Evolutionary conservation across 2,888 invertebrate species (phyloP), one percentile per base, ranked within the genome.

Genomic region (Luperina nickerlii): DNA sequence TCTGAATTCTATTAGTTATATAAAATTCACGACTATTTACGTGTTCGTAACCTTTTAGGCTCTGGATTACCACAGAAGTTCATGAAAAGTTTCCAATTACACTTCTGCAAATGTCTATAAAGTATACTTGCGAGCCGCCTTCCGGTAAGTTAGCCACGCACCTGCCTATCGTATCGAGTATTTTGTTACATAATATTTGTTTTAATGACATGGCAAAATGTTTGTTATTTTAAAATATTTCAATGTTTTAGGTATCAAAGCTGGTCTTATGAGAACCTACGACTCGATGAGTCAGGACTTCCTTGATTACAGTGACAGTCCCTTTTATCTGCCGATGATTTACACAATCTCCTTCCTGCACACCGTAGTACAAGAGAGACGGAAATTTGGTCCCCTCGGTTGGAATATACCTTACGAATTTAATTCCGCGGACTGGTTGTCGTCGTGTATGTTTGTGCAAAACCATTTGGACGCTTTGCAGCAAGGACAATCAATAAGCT

Each of bases 331-430:
- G 88, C 98, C 99, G 0, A 93, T 99, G 87, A 97, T 99, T 77
- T 99, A 98, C 94, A 98, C 98, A 0, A 98, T 99, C 68, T 99
- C 99, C 0, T 99, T 98, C 94, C 94, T 99, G 68, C 99, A 99
- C 91, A 98, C 98, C 0, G 98, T 98, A 0, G 98, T 99, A 7
- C 99, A 98, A 93, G 98, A 98, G 93, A 97, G 98, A 82, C 96
- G 98, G 73, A 98, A 98, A 93, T 98, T 98, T 93, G 99, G 99
- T 0, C 98, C 99, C 0, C 97, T 99, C 0, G 99, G 99, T 0
- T 99, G 99, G 99, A 99, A 99, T 90, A 99, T 99, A 89, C 99
- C 99, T 0, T 99, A 99, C 90, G 99, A 99, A 93, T 99, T 99
- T 91, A 99, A 99, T 96, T 98, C 98, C 0, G 98, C 99, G 13